phyloP scores from a whole-genome alignment of 2,113 vertebrate species.

The Aldabrachelys gigantea region DNA sequence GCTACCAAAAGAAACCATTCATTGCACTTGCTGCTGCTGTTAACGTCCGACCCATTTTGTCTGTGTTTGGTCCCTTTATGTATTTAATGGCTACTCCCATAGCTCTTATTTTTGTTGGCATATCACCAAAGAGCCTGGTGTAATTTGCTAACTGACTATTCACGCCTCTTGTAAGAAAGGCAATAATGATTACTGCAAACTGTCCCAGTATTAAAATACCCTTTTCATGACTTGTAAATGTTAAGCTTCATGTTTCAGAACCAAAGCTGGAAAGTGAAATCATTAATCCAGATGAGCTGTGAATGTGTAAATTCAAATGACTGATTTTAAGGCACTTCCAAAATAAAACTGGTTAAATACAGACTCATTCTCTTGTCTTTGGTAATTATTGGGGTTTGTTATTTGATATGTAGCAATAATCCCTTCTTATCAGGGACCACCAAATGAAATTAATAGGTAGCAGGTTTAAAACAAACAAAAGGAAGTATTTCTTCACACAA shows the following conservation, averaged over 20 bases:
- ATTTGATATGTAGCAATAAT: neutral
- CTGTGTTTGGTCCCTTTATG: neutral
- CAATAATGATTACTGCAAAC: neutral
- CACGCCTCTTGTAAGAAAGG: neutral
- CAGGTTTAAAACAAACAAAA: too few species aligned
- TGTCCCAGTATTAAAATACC: neutral
- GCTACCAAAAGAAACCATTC: neutral
- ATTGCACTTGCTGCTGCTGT: neutral
- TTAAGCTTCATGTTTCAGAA: neutral
- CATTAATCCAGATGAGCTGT: neutral
- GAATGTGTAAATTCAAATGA: neutral
- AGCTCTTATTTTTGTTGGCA: neutral
- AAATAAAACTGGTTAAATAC: neutral
- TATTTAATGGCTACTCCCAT: neutral
- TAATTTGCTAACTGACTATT: neutral
- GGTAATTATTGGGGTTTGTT: neutral
- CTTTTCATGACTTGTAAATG: neutral
- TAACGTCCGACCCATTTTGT: neutral
- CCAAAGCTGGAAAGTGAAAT: neutral
- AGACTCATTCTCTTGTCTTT: neutral
- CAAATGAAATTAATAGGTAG: too few species aligned
- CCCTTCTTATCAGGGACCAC: too few species aligned
- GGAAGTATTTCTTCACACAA: too few species aligned
- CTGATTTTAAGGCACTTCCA: neutral
- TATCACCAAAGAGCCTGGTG: neutral